These are phyloP conservation scores for Tipula unca DNA, from an alignment of 2,888 invertebrate genomes.

Conservation along the genomic window DNA sequence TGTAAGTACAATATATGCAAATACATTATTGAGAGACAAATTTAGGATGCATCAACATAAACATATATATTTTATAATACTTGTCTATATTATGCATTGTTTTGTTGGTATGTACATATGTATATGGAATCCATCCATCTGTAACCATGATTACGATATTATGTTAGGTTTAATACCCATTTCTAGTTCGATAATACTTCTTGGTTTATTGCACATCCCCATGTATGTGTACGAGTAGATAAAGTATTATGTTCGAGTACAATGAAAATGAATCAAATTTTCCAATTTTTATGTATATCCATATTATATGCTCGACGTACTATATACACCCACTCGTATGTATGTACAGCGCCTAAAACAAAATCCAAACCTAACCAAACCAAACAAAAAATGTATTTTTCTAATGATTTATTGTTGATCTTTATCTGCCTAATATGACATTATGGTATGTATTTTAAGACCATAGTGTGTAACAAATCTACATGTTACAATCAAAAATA, in stretches of 20 bases:
- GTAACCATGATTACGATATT: not conserved
- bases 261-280: not conserved
- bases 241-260: not conserved
- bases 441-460: not conserved
- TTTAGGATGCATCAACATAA: not conserved
- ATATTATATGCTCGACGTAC: not conserved
- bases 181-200: not conserved
- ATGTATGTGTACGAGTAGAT: not conserved
- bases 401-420: constrained; percentile 8
- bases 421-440: not conserved
- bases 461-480: constrained; percentile 3
- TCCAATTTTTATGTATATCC: not conserved
- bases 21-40: not conserved
- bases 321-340: not conserved
- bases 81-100: not conserved
- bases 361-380: not conserved
- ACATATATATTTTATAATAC: not conserved
- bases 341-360: not conserved
- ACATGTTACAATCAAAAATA: constrained; percentile 9
- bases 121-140: not conserved
- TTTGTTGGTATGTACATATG: no score
- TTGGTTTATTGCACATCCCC: not conserved
- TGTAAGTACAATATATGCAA: not conserved
- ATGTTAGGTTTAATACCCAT: not conserved
- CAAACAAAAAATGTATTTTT: not conserved